Evolutionary conservation across 2,797 vertebrate genomes (phyloP).

Genomic region (Mionectes olivaceus): DNA sequence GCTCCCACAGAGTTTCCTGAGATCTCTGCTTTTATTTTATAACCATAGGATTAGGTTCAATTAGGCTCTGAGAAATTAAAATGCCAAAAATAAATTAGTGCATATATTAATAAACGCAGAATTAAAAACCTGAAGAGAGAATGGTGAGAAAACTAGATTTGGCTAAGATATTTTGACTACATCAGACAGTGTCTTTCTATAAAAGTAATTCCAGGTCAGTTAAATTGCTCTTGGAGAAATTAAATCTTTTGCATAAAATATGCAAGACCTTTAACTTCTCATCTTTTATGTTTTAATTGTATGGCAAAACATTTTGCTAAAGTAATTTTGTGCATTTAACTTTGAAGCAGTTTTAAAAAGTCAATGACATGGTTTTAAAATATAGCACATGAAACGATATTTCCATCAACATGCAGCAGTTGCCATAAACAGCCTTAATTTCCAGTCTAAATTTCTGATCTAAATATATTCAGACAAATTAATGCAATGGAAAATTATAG

Average conservation of each 20-base stretch:
- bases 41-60: neutral
- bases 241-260: slow-evolving; percentile 20
- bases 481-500: slow-evolving; percentile 60
- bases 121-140: neutral
- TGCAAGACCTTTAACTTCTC: slow-evolving; percentile 2
- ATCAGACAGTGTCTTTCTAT: neutral
- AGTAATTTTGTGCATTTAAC: slow-evolving; percentile 37
- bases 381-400: neutral
- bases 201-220: neutral
- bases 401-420: slow-evolving; percentile 50
- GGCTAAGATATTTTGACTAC: neutral
- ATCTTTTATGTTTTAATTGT: slow-evolving; percentile 27
- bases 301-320: slow-evolving; percentile 14
- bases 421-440: slow-evolving; percentile 62
- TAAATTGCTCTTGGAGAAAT: slow-evolving; percentile 7
- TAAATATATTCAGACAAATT: slow-evolving; percentile 63
- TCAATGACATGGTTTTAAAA: slow-evolving; percentile 60
- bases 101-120: neutral
- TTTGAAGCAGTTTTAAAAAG: slow-evolving; percentile 46
- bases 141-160: neutral
- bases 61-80: neutral
- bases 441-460: slow-evolving; percentile 56
- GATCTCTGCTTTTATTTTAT: neutral
- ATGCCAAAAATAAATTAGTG: neutral
- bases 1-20: neutral